A percentile compares a stretch with the other conserved stretches of the same genome.
phyloP scores from a whole-genome alignment of 2,888 invertebrate genomes.

The Cabera pusaria region DNA sequence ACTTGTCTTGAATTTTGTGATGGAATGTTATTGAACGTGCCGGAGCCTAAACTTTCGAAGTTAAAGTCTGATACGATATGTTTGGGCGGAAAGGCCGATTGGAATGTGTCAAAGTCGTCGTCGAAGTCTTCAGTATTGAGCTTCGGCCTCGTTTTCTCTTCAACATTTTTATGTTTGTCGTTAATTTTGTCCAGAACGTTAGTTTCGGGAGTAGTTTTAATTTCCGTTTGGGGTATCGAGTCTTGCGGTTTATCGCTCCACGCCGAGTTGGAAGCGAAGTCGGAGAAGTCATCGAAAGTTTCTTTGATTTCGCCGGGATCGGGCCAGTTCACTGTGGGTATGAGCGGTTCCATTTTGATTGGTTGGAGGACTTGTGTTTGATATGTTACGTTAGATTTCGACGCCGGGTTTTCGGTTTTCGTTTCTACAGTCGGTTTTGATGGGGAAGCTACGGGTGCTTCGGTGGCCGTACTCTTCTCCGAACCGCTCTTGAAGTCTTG shows the following conservation, averaged over 20 bases:
- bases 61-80: conserved; percentile 31
- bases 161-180: conserved; percentile 20
- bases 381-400: conserved; percentile 41
- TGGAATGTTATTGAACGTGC: conserved; percentile 35
- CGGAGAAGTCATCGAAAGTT: conserved; percentile 71
- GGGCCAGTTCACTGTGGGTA: conserved; percentile 78
- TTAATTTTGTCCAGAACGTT: conserved; percentile 17
- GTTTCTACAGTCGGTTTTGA: conserved; percentile 25
- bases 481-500: conserved; percentile 64
- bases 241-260: conserved; percentile 36
- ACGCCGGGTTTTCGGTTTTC: conserved; percentile 26
- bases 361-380: conserved; percentile 69
- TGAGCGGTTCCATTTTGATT: conserved; percentile 64
- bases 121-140: conserved; percentile 40
- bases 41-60: conserved; percentile 29
- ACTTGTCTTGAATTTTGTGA: conserved; percentile 29
- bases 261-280: conserved; percentile 59
- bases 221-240: conserved; percentile 17
- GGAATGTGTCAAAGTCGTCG: conserved; percentile 76
- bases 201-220: conserved; percentile 15
- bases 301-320: conserved; percentile 76
- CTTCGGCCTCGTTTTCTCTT: conserved; percentile 17
- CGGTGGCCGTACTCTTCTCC: conserved; percentile 24
- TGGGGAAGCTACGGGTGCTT: conserved; percentile 20
- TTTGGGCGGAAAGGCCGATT: conserved; percentile 60